phyloP scores from a whole-genome alignment of 1,140 invertebrate species.

The Teleogryllus occipitalis region DNA sequence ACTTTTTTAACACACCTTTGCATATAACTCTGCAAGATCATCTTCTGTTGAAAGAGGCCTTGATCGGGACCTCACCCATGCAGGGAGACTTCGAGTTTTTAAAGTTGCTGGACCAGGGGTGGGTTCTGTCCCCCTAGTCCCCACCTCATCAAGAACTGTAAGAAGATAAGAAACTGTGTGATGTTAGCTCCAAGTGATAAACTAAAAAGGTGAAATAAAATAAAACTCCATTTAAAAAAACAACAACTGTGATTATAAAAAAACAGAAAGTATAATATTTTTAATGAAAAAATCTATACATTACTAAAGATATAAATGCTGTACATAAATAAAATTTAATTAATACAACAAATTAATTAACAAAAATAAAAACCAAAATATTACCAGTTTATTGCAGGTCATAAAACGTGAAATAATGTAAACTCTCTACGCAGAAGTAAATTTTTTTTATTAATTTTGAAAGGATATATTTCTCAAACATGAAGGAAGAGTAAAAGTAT shows the following conservation, averaged over 20 bases:
- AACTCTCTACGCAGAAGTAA: no score
- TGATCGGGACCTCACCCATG: slow-evolving; percentile 53
- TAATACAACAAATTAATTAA: no score
- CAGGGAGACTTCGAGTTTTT: slow-evolving; percentile 57
- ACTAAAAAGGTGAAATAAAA: slow-evolving; percentile 15
- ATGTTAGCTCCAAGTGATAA: slow-evolving; percentile 12
- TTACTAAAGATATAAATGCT: no score
- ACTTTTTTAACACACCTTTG: slow-evolving; percentile 44
- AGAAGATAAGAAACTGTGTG: slow-evolving; percentile 23
- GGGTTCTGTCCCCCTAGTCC: slow-evolving; percentile 19
- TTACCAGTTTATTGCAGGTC: no score
- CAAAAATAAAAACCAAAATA: no score
- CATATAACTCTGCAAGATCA: slow-evolving; percentile 58
- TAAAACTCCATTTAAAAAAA: background rate
- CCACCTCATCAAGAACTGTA: slow-evolving; percentile 51
- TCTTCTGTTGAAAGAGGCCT: slow-evolving; percentile 56
- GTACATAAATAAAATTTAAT: no score
- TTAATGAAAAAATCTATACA: no score
- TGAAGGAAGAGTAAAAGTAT: no score
- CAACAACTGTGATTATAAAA: background rate
- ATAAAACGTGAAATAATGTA: no score
- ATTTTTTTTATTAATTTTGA: no score
- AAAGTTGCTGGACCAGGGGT: slow-evolving; percentile 38
- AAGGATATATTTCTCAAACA: no score
- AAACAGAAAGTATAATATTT: background rate